Conservation (phyloP, 2,113 vertebrate species). For the Laterallus jamaicensis region DNA sequence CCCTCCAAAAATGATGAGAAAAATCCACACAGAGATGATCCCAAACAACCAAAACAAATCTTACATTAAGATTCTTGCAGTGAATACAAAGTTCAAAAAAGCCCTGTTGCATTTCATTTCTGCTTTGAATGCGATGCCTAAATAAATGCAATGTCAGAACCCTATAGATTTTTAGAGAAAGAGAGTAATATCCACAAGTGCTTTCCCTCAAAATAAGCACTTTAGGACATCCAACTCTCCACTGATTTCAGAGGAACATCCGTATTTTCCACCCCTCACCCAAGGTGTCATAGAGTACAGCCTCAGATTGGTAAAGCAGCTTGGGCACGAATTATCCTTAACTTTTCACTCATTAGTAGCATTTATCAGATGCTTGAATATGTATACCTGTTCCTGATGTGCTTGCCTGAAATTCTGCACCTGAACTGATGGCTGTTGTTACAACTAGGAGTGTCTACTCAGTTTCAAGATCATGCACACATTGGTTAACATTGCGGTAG, state of each 20-base stretch:
- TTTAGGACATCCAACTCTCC: background rate
- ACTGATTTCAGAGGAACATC: background rate
- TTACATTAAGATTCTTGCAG: background rate
- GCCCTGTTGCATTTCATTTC: background rate
- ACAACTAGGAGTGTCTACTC: background rate
- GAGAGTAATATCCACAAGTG: background rate
- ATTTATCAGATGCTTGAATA: background rate
- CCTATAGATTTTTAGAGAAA: background rate
- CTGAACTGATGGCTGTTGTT: background rate
- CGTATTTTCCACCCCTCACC: background rate
- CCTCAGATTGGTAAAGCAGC: background rate
- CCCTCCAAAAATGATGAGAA: background rate
- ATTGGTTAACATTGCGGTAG: background rate
- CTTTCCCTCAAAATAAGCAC: background rate
- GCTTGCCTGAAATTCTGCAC: background rate
- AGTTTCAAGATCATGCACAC: background rate
- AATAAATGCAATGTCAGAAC: background rate
- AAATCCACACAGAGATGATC: background rate
- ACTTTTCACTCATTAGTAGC: background rate
- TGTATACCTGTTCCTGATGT: background rate
- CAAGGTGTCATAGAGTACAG: background rate
- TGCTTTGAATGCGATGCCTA: background rate
- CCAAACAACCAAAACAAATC: background rate
- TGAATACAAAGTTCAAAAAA: background rate
- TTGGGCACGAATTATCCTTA: background rate